phyloP scores from a whole-genome alignment of 2,113 vertebrate genomes.

The Amblyornis subalaris region DNA sequence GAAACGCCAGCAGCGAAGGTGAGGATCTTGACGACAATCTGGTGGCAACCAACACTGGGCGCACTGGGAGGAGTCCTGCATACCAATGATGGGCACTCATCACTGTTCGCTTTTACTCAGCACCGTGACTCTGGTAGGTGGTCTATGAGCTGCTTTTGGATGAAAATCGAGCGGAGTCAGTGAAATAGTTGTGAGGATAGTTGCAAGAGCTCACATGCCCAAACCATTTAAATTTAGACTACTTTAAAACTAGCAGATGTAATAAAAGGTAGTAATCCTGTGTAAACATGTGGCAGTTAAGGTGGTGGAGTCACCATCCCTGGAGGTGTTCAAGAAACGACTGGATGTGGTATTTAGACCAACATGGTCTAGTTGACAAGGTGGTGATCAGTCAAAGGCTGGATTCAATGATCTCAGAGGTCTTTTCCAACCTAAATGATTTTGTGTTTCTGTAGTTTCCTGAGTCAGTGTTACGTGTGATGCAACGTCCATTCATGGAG shows the following conservation, averaged over 20 bases:
- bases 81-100: accelerated
- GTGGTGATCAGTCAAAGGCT: not conserved
- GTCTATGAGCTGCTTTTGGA: not conserved
- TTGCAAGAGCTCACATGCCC: not conserved
- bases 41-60: accelerated
- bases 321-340: not conserved
- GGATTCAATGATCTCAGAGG: not conserved
- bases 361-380: no score
- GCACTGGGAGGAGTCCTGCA: accelerated
- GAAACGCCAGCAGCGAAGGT: not conserved
- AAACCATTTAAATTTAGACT: not conserved
- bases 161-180: not conserved
- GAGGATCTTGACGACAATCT: not conserved
- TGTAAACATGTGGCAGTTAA: not conserved
- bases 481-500: not conserved
- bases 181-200: not conserved
- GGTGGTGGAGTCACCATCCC: no score
- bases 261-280: not conserved
- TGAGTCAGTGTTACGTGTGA: not conserved
- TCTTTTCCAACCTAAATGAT: not conserved
- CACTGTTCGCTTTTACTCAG: not conserved
- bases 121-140: accelerated
- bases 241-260: not conserved
- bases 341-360: not conserved
- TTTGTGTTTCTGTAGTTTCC: not conserved